Conservation (phyloP, 2,113 vertebrate genomes). For the Planiliza haematocheilus region DNA sequence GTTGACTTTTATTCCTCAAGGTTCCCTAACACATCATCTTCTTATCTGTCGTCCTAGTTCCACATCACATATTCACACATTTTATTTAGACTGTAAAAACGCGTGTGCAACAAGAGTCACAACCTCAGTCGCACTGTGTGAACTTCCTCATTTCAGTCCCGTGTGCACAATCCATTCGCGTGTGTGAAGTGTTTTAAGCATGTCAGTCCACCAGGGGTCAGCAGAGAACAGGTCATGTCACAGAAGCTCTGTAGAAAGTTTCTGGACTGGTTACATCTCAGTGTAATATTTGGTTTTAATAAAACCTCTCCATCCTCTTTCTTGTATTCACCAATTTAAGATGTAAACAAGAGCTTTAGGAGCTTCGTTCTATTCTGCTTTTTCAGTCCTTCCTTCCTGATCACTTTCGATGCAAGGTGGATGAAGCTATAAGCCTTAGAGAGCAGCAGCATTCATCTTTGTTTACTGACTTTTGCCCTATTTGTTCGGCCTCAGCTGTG, state of each 20-base stretch:
- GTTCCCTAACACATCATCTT: not conserved
- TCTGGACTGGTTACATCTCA: not conserved
- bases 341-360: not conserved
- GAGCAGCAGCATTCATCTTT: not conserved
- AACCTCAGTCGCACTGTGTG: rapidly evolving
- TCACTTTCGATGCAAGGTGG: not conserved
- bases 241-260: not conserved
- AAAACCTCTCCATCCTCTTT: too few relatives aligned
- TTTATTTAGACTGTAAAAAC: not conserved
- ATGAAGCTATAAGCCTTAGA: not conserved
- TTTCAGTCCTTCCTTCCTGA: not conserved
- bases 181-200: not conserved
- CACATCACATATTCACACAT: not conserved
- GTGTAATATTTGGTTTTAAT: not conserved
- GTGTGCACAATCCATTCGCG: not conserved
- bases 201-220: conserved; percentile 61
- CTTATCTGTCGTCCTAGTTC: not conserved
- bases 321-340: not conserved
- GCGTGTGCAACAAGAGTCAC: not conserved
- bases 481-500: not conserved
- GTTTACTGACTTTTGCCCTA: conserved; percentile 11
- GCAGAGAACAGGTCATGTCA: conserved; percentile 40
- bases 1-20: not conserved
- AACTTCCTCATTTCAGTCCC: not conserved
- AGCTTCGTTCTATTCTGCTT: not conserved